phyloP scores from a whole-genome alignment of 2,888 invertebrate species.

The Odontocolon sp. region DNA sequence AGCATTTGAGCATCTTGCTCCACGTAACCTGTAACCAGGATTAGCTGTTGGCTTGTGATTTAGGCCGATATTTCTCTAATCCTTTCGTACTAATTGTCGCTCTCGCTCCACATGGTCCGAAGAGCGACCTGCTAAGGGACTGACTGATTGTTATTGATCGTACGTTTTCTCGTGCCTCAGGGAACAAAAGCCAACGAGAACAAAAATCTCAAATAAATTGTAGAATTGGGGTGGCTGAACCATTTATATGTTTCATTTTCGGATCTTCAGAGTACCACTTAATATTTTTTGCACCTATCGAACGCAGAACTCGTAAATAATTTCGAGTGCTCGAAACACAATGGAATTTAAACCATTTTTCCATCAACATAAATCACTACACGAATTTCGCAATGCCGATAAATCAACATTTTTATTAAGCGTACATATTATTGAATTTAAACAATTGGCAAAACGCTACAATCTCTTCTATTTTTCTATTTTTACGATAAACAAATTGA shows the following conservation, averaged over 20 bases:
- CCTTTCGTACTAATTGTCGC: slow-evolving; percentile 42
- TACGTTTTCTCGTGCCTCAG: slow-evolving; percentile 37
- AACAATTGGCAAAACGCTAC: too few species aligned
- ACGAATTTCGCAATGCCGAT: too few species aligned
- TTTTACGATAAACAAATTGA: not conserved
- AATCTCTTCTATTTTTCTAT: too few species aligned
- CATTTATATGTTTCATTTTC: slow-evolving; percentile 38
- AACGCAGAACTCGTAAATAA: not conserved
- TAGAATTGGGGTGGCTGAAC: slow-evolving; percentile 1
- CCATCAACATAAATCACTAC: too few species aligned
- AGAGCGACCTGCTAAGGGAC: slow-evolving; percentile 7
- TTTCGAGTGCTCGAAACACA: too few species aligned
- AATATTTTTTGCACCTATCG: not conserved
- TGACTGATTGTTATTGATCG: slow-evolving; percentile 71
- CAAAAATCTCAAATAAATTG: slow-evolving; percentile 37
- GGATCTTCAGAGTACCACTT: not conserved
- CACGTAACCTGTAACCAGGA: slow-evolving; percentile 64
- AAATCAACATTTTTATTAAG: too few species aligned
- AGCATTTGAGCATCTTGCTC: slow-evolving; percentile 9
- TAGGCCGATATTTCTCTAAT: slow-evolving; percentile 65
- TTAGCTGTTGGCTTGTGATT: slow-evolving; percentile 67
- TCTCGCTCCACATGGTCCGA: slow-evolving; percentile 13
- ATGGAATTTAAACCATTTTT: too few species aligned
- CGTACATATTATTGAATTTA: too few species aligned
- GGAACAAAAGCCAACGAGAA: slow-evolving; percentile 7